Base-by-base conservation (phyloP, 2,113 vertebrate genomes). In the Podiceps cristatus region DNA sequence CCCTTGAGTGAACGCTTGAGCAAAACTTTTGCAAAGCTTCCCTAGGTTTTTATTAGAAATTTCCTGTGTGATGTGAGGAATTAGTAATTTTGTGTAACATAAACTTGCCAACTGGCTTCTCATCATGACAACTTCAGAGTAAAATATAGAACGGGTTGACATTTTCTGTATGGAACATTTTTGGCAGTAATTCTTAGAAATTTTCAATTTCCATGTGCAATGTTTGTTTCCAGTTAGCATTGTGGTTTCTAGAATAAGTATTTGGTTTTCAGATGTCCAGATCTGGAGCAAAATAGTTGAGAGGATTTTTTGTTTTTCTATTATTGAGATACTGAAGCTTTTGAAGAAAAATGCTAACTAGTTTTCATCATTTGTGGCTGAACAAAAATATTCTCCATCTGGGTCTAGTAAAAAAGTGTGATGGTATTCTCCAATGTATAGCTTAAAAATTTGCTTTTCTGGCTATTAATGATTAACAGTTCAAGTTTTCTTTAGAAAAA, bases 61-160 rank as follows among this genome's bases (percentile, higher is more conserved):
- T 93, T 95, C 93, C 77, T 93, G 0, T 88, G 68, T 83, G 63
- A 50, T 97, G 91, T 94, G 81, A 98, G 95, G 97, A 98, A 98
- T 98, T 96, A 98, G 77, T 84, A 94, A 86, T 95, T 92, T 96
- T 91, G 79, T 86, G 35, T 79, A 94, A 91, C 35, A 18, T 60
- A 72, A 91, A 94, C 42, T 93, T 90, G 95, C 86, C 95, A 98
- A 81, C 80, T 95, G 94, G 79, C 96, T 92, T 93, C 85, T 81
- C 89, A 77, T 97, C 94, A 95, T 80, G 96, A 97, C 97, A 95
- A 10, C 72, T 94, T 92, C 45, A 53, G 80, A 78, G 72, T 62
- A 81, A 93, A 90, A 91, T 86, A 96, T 68, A 85, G 83, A 97
- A 91, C 79, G 62, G 40, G 53, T 84, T 94, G 89, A 76, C 76